Evolutionary conservation across 2,888 invertebrate genomes (phyloP).

Genomic region (Antitype chi): DNA sequence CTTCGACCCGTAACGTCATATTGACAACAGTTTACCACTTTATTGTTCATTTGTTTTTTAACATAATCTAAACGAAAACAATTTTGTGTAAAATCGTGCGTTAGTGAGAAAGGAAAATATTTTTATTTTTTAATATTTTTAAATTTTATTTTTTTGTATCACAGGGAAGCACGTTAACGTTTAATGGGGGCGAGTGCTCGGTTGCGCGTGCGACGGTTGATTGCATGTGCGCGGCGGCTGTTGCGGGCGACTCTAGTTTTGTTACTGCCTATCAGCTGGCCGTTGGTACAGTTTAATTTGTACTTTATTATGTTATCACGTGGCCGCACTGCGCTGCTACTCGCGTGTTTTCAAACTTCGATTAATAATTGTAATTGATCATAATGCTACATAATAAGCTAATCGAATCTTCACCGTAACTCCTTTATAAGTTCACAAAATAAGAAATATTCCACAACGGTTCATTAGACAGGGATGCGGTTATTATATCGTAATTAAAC

Average conservation of each 20-base stretch:
- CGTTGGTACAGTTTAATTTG: conserved; percentile 86
- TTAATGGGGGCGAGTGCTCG: conserved; percentile 63
- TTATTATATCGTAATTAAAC: conserved; percentile 31
- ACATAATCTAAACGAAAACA: conserved; percentile 61
- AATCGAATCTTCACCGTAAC: conserved; percentile 48
- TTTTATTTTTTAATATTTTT: conserved; percentile 43
- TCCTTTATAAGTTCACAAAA: conserved; percentile 32
- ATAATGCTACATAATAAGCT: conserved; percentile 51
- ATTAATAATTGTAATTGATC: conserved; percentile 63
- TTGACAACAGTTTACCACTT: conserved; percentile 78
- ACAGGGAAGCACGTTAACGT: conserved; percentile 49
- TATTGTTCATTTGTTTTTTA: conserved; percentile 82
- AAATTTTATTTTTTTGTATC: conserved; percentile 51
- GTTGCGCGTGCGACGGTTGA: conserved; percentile 78
- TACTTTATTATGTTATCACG: conserved; percentile 87
- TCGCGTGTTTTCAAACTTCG: conserved; percentile 65
- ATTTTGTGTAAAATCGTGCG: conserved; percentile 28
- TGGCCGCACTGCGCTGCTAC: conserved; percentile 73
- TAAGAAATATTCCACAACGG: conserved; percentile 48
- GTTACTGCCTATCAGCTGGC: conserved; percentile 86
- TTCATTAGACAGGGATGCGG: conserved; percentile 40
- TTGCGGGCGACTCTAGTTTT: conserved; percentile 76
- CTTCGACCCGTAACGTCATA: conserved; percentile 89
- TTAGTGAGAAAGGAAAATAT: conserved; percentile 14
- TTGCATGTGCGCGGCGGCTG: conserved; percentile 76